Evolutionary conservation across 2,113 vertebrate species (phyloP), one percentile per base, ranked within the genome.

Genomic region (Grammomys dolichurus): DNA sequence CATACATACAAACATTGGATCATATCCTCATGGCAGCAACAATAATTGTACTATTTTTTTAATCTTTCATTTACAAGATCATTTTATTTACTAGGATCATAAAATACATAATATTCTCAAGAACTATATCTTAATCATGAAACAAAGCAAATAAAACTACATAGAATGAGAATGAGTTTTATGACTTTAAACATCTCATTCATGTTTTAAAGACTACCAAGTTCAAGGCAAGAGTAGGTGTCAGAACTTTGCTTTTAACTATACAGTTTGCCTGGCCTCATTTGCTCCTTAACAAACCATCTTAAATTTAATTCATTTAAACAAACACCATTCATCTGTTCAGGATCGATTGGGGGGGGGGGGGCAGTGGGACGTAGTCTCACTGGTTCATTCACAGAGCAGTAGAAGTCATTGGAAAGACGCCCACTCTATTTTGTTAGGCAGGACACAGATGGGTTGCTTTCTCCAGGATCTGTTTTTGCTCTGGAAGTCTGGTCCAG

Each of bases 331-430:
- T 0, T 36, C 16, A 51, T 51, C 76, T 31, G 4, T 10, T 82
- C 28, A 20, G 0, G 3, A 13, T 56, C 9, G 17, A 0, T 63
- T 51, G 67, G n/a, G 14, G 0, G 7, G n/a, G n/a, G n/a, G 20
- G 20, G 36, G 1, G 8, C 1, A 75, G 33, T 11, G 40, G 56
- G 13, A 9, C 16, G 46, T 26, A 8, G 24, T n/a, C 14, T 67
- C 48, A 2, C 7, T 36, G 7, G 22, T n/a, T 75, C 43, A 28
- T 0, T 31, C 36, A 24, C 8, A 0, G 19, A 63, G 76, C 12
- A 5, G 33, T 24, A 58, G 33, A 4, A 36, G 56, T 2, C 5
- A 17, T 6, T 84, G 20, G 43, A 89, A 54, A 56, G 31, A 80
- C 19, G 31, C 40, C 24, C 17, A 40, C 85, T 4, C 11, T 77